Conservation (phyloP, 30 jellyfish, hydroid and myxozoan species). For the Pseudorhiza aurosa region DNA sequence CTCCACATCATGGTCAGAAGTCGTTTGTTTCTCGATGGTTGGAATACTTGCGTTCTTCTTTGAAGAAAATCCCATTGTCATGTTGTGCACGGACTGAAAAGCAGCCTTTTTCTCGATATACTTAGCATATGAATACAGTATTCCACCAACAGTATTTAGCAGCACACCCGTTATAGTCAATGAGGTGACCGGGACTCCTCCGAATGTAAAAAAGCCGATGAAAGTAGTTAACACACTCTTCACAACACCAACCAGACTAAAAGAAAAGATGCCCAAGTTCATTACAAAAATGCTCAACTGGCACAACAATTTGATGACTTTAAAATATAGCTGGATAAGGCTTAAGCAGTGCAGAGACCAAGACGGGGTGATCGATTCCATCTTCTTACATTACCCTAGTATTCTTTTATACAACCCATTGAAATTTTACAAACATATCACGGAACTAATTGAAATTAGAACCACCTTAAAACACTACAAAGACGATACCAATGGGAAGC, state of each 20-base stretch:
- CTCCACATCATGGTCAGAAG: not conserved
- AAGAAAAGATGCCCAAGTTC: too few relatives aligned
- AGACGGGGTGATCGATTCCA: too few relatives aligned
- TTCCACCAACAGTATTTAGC: conserved; percentile 92
- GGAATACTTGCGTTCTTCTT: not conserved
- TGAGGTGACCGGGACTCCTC: conserved; percentile 87
- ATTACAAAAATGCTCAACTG: too few relatives aligned
- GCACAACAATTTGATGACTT: too few relatives aligned
- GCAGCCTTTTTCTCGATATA: conserved; percentile 69
- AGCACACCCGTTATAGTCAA: conserved; percentile 82
- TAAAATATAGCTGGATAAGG: too few relatives aligned
- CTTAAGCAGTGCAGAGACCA: too few relatives aligned
- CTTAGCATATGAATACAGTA: conserved; percentile 74
- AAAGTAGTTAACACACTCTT: conserved; percentile 95
- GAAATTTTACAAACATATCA: too few relatives aligned
- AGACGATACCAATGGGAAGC: too few relatives aligned
- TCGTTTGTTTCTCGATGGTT: not conserved
- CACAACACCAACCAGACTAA: conserved; percentile 95
- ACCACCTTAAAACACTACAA: too few relatives aligned
- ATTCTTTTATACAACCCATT: too few relatives aligned
- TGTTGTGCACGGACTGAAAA: conserved; percentile 11
- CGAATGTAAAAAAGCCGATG: conserved; percentile 96
- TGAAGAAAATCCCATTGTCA: not conserved
- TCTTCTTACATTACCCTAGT: too few relatives aligned
- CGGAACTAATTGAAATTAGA: too few relatives aligned